A percentile compares a stretch with the other conserved stretches of the same genome.
These are phyloP conservation scores for Synanthedon myopaeformis DNA, from an alignment of 2,888 invertebrate species.

Conservation along the genomic window DNA sequence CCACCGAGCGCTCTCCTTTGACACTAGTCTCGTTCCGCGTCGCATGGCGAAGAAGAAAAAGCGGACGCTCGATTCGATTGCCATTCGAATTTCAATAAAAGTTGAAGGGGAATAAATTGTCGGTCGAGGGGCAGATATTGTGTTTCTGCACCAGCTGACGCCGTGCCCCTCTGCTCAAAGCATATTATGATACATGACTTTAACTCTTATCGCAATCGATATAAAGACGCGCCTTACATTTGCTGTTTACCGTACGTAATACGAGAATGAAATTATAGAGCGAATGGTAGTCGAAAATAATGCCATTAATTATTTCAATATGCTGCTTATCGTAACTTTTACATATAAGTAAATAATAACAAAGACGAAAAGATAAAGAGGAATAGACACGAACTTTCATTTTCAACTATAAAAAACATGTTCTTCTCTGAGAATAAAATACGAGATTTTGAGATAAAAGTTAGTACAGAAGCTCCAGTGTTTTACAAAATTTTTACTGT, in stretches of 20 bases:
- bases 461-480: too few species aligned
- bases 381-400: too few species aligned
- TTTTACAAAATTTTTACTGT: too few species aligned
- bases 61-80: conserved; percentile 13
- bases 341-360: too few species aligned
- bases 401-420: too few species aligned
- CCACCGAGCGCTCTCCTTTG: conserved; percentile 18
- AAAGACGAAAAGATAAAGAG: too few species aligned
- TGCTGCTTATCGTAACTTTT: not conserved
- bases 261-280: not conserved
- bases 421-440: too few species aligned
- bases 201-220: not conserved
- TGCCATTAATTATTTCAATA: not conserved
- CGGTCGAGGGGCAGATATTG: conserved; percentile 30
- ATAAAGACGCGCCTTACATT: not conserved
- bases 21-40: conserved; percentile 16
- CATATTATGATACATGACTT: not conserved
- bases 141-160: conserved; percentile 37
- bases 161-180: conserved; percentile 4
- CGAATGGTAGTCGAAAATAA: not conserved
- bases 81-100: conserved; percentile 57
- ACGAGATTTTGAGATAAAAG: too few species aligned
- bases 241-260: not conserved
- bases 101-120: conserved; percentile 50
- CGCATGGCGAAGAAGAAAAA: conserved; percentile 9